Base-by-base conservation (phyloP, 1,140 invertebrate genomes). In the Macrostomum lignano region DNA sequence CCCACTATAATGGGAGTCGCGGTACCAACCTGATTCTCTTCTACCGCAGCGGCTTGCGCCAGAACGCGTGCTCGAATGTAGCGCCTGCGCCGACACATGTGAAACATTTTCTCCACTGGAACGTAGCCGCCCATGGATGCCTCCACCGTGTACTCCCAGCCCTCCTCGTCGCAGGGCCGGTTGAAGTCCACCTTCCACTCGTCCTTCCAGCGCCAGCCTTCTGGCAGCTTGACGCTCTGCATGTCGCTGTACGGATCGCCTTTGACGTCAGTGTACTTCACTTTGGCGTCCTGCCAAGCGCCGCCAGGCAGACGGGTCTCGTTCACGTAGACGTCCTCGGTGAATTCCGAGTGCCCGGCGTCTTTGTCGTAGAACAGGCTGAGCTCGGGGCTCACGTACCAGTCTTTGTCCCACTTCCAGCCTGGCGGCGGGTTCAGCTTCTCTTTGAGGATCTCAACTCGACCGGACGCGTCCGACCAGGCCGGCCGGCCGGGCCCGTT, bases 361-460 rank as follows among this genome's bases (percentile, higher is more conserved):
- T 63, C 61, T 31, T 52, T 51, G 34, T 58, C 55, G 47, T 47
- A 61, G 33, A 51, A 36, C 41, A 59, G 44, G 39, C 52, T 61
- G 11, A 58, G 45, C 42, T 63, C 60, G 14, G 61, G 61, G 39
- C 49, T 55, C 34, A 63, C 42, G 33, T 60, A 55, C 61, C 61
- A 64, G 26, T 64, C 60, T 13, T 50, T 49, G 19, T 58, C 58
- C 51, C 60, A 63, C 28, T 39, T 39, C 61, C 61, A 64, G 1
- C 59, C 60, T 13, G 44, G 32, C 3, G 61, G 60, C 4, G 52
- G 46, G 2, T 38, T 32, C 42, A 63, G 61, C 10, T 42, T 39
- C 3, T 62, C 58, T 32, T 53, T 55, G 1, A 44, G 41, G 9
- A 62, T 44, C 21, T 41, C 37, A 40, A 60, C 48, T 32, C 52